phyloP scores from a whole-genome alignment of 92 coral and sea anemone genomes.

The Pocillopora grandis region DNA sequence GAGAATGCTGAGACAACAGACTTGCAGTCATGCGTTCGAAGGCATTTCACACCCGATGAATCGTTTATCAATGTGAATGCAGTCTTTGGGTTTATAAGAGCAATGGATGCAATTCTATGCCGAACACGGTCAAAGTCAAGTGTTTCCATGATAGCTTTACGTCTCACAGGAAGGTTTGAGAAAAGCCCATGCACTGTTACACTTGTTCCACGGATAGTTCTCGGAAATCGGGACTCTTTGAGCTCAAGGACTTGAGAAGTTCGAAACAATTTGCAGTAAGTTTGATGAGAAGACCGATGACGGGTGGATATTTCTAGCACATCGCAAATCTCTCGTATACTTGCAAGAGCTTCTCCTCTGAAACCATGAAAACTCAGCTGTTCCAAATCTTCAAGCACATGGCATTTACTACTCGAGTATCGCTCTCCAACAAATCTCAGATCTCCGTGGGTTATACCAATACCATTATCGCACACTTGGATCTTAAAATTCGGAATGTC shows the following conservation, averaged over 20 bases:
- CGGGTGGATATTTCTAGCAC: slow-evolving; percentile 84
- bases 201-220: slow-evolving; percentile 82
- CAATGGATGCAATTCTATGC: slow-evolving; percentile 79
- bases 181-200: slow-evolving; percentile 78
- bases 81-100: slow-evolving; percentile 81
- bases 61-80: slow-evolving; percentile 80
- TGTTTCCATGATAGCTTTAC: slow-evolving; percentile 71
- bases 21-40: slow-evolving; percentile 75
- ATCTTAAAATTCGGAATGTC: slow-evolving; percentile 78
- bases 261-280: slow-evolving; percentile 80
- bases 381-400: slow-evolving; percentile 70
- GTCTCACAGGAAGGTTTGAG: slow-evolving; percentile 84
- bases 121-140: slow-evolving; percentile 86
- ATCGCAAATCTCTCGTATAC: slow-evolving; percentile 81
- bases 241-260: slow-evolving; percentile 75
- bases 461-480: slow-evolving; percentile 88
- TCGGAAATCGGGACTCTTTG: slow-evolving; percentile 71
- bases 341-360: slow-evolving; percentile 96
- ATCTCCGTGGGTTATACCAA: slow-evolving; percentile 71
- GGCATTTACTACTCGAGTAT: slow-evolving; percentile 91
- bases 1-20: slow-evolving; percentile 78
- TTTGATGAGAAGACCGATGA: slow-evolving; percentile 80
- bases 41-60: slow-evolving; percentile 68
- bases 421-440: slow-evolving; percentile 76
- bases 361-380: slow-evolving; percentile 74